Evolutionary conservation across 1,140 invertebrate genomes (phyloP).

Genomic region (Drosophila ogumai): DNA sequence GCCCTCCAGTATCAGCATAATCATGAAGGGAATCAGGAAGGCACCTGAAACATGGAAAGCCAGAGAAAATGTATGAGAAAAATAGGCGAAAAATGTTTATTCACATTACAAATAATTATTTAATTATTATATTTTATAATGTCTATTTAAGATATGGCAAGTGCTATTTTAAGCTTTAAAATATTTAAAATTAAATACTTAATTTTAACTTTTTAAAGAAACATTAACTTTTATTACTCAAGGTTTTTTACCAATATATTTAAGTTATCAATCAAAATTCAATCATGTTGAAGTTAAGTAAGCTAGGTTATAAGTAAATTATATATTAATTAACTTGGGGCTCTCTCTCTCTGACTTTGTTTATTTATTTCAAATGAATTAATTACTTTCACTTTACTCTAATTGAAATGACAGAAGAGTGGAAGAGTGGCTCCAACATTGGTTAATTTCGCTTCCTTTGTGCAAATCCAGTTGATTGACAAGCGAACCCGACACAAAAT

Average conservation of each 20-base stretch:
- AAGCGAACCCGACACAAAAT: conserved; percentile 34
- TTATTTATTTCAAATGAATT: background rate
- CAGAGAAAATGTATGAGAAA: background rate
- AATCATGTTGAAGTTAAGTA: background rate
- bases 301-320: background rate
- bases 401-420: background rate
- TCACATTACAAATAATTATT: too few species aligned
- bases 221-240: background rate
- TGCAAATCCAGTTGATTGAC: conserved; percentile 20
- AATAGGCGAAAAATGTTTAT: background rate
- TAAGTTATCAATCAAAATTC: background rate
- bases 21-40: conserved; percentile 97
- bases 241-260: background rate
- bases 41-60: conserved; percentile 90
- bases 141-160: background rate
- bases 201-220: background rate
- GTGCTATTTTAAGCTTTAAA: background rate
- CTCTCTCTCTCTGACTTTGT: too few species aligned
- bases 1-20: conserved; percentile 97
- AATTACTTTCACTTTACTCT: background rate
- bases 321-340: background rate
- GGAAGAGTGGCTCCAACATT: background rate
- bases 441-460: background rate
- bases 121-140: background rate
- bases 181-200: background rate